These are phyloP conservation scores for Mellilla xanthometata DNA, from an alignment of 2,888 invertebrate species.

Conservation along the genomic window DNA sequence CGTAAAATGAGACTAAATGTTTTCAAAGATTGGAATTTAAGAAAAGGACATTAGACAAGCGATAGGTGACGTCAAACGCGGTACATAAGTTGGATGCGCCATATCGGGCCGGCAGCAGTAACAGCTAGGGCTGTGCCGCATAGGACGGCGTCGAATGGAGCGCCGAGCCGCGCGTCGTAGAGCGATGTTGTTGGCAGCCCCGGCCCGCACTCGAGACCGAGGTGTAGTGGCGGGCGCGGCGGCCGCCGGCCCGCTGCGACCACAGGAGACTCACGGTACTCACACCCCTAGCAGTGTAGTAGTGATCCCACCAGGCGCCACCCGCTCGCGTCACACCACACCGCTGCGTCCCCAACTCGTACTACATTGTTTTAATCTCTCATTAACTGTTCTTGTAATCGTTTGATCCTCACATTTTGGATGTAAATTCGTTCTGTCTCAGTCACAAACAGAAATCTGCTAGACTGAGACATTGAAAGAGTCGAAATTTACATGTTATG, in stretches of 20 bases:
- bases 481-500: no score
- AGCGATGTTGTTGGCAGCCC: conserved; percentile 81
- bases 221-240: conserved; percentile 82
- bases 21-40: no score
- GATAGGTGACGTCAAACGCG: conserved; percentile 34
- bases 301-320: neutral
- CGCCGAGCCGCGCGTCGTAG: conserved; percentile 72
- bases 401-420: no score
- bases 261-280: conserved; percentile 79
- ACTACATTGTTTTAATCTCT: neutral
- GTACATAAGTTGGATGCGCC: conserved; percentile 19
- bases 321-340: neutral
- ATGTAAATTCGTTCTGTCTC: no score
- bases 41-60: conserved; percentile 1
- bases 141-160: conserved; percentile 80
- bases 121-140: conserved; percentile 67
- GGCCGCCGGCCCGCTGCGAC: conserved; percentile 72
- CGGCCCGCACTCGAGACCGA: conserved; percentile 80
- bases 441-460: no score
- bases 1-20: no score
- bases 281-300: conserved; percentile 36
- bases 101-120: conserved; percentile 52
- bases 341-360: neutral
- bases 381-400: no score
- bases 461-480: no score